Evolutionary conservation across 64 coral and sea anemone genomes (phyloP).

Genomic region (Cladopsammia gracilis): DNA sequence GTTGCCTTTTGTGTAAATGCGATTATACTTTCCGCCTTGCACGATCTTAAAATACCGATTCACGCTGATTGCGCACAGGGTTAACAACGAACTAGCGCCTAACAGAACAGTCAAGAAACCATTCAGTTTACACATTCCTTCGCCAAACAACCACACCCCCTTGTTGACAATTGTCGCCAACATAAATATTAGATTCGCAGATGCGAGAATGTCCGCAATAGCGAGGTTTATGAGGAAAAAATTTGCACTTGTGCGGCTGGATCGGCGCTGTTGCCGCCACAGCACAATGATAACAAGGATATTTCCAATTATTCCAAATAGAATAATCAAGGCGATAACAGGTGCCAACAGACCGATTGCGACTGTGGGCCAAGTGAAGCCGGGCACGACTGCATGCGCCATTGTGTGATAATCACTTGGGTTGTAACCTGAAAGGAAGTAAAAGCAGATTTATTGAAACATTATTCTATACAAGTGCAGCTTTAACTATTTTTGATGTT

Average conservation of each 20-base stretch:
- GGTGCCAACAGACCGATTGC: background rate
- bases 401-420: background rate
- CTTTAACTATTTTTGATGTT: background rate
- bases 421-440: conserved; percentile 4
- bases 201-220: conserved; percentile 37
- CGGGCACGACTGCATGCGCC: background rate
- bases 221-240: conserved; percentile 68
- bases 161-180: conserved; percentile 38
- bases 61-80: conserved; percentile 57
- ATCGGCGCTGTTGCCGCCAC: conserved; percentile 45
- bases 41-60: conserved; percentile 72
- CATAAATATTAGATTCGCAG: conserved; percentile 68
- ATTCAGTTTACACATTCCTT: conserved; percentile 55
- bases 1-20: conserved; percentile 33
- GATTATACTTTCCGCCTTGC: conserved; percentile 34
- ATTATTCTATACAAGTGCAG: background rate
- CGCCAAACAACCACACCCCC: conserved; percentile 68
- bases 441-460: background rate
- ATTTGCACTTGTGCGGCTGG: conserved; percentile 24
- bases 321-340: conserved; percentile 29
- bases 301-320: conserved; percentile 64
- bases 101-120: conserved; percentile 54
- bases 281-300: conserved; percentile 54
- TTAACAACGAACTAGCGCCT: conserved; percentile 39
- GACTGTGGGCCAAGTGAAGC: conserved; percentile 26